Evolutionary conservation across 2,113 vertebrate genomes (phyloP).

Genomic region (Centropus unirufus): DNA sequence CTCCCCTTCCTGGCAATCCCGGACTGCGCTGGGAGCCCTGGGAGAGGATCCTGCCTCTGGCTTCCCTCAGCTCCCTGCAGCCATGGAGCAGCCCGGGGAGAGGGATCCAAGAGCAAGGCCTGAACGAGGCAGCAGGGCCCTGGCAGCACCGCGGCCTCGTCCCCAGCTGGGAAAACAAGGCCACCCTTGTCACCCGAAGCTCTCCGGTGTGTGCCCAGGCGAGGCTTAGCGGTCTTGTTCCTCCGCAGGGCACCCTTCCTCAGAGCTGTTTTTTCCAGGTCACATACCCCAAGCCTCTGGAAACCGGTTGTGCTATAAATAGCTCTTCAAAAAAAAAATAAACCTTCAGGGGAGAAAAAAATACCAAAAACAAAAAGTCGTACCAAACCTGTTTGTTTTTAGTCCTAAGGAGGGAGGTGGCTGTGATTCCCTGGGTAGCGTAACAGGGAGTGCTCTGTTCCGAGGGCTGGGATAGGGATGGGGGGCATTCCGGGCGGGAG

Average conservation of each 20-base stretch:
- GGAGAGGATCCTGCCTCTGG: not conserved
- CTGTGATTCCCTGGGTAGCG: not conserved
- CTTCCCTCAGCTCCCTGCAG: not conserved
- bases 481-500: not conserved
- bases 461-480: fast-evolving
- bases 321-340: slow-evolving; percentile 47
- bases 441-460: slow-evolving; percentile 66
- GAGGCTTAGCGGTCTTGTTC: slow-evolving; percentile 59
- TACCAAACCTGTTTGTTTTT: slow-evolving; percentile 61
- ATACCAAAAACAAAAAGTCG: not conserved
- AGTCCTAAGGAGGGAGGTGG: not conserved
- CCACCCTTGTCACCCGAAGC: slow-evolving; percentile 45
- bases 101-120: not conserved
- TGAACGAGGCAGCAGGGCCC: slow-evolving; percentile 13
- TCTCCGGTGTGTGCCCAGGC: slow-evolving; percentile 32
- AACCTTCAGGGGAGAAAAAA: slow-evolving; percentile 36
- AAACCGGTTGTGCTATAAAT: slow-evolving; percentile 26
- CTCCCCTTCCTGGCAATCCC: not conserved
- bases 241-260: slow-evolving; percentile 38
- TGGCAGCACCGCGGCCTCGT: not conserved
- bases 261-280: slow-evolving; percentile 29
- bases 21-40: not conserved
- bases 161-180: slow-evolving; percentile 28
- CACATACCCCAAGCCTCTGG: slow-evolving; percentile 36
- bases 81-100: not conserved